Evolutionary conservation across 2,113 vertebrate species (phyloP), one percentile per base, ranked within the genome.

Genomic region (Hemiscyllium ocellatum): DNA sequence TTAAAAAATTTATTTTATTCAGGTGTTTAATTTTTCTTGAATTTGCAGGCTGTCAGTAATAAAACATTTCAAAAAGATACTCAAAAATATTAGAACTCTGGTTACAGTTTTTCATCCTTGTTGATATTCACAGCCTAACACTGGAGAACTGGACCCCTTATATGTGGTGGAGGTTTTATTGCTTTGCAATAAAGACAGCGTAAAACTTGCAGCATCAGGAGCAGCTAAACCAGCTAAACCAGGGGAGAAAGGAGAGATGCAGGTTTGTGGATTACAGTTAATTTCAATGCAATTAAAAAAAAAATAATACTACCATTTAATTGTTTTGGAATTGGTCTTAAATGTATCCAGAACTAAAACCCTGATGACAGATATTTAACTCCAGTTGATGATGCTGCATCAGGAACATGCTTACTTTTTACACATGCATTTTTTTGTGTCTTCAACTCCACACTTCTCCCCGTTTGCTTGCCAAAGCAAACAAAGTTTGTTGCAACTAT

Each of bases 181-280:
- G 33, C 98, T 98, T 96, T 99, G 99, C 96, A 99, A 98, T 96
- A 99, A 98, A 95, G 99, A 99, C 78, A 99, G 99, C 68, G 96
- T 99, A 69, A 99, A 99, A 96, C 98, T 99, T 72, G 97, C 98
- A 29, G 98, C 98, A 2, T 99, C 98, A 0, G 99, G 99, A 93
- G 97, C 98, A 7, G 98, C 99, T 20, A 99, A 98, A 96, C 99
- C 99, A 66, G 98, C 98, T 20, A 97, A 96, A 91, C 97, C 98
- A 4, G 98, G 98, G 61, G 98, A 99, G 96, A 98, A 98, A 95
- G 99, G 99, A 95, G 99, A 99, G 96, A 99, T 99, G 99, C 99
- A 99, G 98, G 99, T 99, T 96, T 97, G 97, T 96, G 78, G 56
- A 86, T 95, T 47, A 50, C 26, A 29, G 65, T 89, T 68, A 12